Evolutionary conservation across 2,797 vertebrate species (phyloP).

Genomic region (Synaphobranchus kaupii): DNA sequence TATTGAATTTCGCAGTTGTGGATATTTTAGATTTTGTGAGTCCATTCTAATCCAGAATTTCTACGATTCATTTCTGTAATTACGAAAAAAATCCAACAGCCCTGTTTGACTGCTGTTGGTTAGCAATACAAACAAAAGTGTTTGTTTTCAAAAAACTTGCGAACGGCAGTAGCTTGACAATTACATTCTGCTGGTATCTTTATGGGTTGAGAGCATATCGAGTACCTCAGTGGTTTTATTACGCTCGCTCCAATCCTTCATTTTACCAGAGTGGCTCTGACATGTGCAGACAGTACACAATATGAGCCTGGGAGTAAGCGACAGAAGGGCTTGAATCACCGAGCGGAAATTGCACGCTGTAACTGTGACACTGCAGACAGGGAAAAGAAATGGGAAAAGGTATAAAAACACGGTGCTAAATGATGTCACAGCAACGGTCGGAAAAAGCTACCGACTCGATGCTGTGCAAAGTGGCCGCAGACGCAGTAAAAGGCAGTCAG

Average conservation of each 20-base stretch:
- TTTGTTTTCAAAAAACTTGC: not conserved
- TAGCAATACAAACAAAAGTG: not conserved
- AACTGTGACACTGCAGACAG: slow-evolving; percentile 28
- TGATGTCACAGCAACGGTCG: slow-evolving; percentile 48
- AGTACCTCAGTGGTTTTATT: not conserved
- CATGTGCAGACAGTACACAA: slow-evolving; percentile 24
- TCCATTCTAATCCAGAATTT: not conserved
- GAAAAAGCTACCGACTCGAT: slow-evolving; percentile 37
- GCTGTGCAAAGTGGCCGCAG: slow-evolving; percentile 22
- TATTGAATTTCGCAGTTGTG: not conserved
- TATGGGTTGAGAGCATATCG: not conserved
- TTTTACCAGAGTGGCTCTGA: not conserved
- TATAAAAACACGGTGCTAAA: slow-evolving; percentile 26
- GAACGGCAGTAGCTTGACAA: not conserved
- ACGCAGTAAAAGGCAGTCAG: not conserved
- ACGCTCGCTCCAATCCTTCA: not conserved
- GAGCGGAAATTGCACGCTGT: slow-evolving; percentile 38
- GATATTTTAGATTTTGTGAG: not conserved
- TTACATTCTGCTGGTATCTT: not conserved
- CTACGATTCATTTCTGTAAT: too few relatives aligned
- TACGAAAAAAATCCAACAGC: not conserved
- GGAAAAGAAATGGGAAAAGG: slow-evolving; percentile 31
- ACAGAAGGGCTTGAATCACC: slow-evolving; percentile 33
- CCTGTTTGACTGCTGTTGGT: not conserved
- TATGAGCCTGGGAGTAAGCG: slow-evolving; percentile 27